Conservation (phyloP, 2,113 vertebrate species). For the Neotoma lepida region DNA sequence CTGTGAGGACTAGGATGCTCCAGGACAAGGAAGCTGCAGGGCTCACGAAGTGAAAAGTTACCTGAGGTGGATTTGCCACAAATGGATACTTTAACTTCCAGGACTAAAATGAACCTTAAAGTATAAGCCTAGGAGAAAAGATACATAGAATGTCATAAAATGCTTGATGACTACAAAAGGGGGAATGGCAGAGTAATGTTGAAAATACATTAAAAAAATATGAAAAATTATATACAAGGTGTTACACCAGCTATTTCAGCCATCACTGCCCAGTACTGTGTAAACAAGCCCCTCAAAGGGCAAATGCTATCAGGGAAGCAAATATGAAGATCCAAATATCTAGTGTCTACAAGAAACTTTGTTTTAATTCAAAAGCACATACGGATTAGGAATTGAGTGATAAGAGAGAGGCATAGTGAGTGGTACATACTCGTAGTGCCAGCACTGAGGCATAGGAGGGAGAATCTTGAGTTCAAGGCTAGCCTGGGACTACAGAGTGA, state of each 20-base stretch:
- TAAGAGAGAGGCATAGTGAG: neutral
- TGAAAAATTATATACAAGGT: neutral
- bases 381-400: neutral
- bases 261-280: neutral
- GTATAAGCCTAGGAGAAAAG: neutral
- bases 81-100: neutral
- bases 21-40: neutral
- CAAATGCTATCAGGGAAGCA: neutral
- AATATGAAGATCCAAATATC: neutral
- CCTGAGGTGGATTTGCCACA: neutral
- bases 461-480: neutral
- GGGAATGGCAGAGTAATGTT: neutral
- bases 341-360: neutral
- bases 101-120: neutral
- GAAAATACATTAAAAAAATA: neutral
- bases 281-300: conserved; percentile 15
- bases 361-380: neutral
- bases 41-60: neutral
- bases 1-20: neutral
- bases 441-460: neutral
- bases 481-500: neutral
- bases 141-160: neutral
- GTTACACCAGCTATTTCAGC: neutral
- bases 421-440: neutral
- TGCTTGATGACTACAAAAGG: neutral